Evolutionary conservation across 2,888 invertebrate genomes (phyloP).

Genomic region (Epirrhoe alternata): DNA sequence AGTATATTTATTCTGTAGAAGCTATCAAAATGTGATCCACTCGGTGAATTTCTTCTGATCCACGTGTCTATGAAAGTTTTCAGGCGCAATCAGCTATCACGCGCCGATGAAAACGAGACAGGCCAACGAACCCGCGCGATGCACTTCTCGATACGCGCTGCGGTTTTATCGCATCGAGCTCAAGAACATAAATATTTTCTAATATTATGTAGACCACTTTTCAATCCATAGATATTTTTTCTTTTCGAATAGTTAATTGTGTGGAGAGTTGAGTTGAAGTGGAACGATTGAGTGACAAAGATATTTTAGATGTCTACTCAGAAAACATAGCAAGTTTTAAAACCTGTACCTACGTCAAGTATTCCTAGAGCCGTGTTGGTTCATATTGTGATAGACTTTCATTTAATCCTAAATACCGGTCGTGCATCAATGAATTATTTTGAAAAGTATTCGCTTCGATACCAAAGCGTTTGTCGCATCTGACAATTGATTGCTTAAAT

Average conservation of each 20-base stretch:
- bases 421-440: too few relatives aligned
- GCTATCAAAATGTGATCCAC: slow-evolving; percentile 42
- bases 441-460: too few relatives aligned
- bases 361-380: too few relatives aligned
- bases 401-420: too few relatives aligned
- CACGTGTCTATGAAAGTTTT: slow-evolving; percentile 62
- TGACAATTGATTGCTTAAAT: too few relatives aligned
- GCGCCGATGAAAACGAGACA: slow-evolving; percentile 78
- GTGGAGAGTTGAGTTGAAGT: not conserved
- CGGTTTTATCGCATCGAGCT: slow-evolving; percentile 30
- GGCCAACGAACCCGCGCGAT: slow-evolving; percentile 70
- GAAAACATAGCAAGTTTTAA: not conserved
- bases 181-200: slow-evolving; percentile 20
- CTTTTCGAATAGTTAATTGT: not conserved
- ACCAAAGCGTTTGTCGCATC: too few relatives aligned
- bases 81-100: slow-evolving; percentile 63
- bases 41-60: slow-evolving; percentile 42
- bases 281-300: not conserved
- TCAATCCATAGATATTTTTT: not conserved
- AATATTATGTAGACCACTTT: slow-evolving; percentile 15
- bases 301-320: not conserved
- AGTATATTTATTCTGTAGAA: slow-evolving; percentile 26
- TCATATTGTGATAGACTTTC: too few relatives aligned
- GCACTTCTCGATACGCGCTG: slow-evolving; percentile 50
- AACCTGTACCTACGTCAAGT: too few relatives aligned